These are phyloP conservation scores for Syngnathoides biaculeatus DNA, from an alignment of 2,113 vertebrate species.

Conservation along the genomic window DNA sequence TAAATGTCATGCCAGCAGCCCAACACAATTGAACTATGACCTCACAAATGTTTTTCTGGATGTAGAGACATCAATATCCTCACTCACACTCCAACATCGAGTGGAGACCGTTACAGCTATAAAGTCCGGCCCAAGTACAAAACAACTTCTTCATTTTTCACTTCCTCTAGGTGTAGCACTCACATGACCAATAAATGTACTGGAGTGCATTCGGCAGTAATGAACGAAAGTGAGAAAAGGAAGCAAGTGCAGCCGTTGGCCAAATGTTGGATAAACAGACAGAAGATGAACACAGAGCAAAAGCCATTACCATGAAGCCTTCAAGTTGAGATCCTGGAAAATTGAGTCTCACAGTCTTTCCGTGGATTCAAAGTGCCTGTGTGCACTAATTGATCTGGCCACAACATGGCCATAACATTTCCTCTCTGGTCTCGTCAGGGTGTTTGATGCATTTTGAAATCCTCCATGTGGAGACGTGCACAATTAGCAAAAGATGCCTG, in stretches of 20 bases:
- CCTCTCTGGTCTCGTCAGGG: slow-evolving; percentile 12
- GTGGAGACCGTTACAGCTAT: not conserved
- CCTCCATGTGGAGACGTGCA: slow-evolving; percentile 7
- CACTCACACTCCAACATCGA: not conserved
- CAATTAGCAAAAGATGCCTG: slow-evolving; percentile 25
- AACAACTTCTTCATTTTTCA: not conserved
- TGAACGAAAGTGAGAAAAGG: not conserved
- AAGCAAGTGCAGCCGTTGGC: not conserved
- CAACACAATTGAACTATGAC: not conserved
- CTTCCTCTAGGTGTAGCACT: too few relatives aligned
- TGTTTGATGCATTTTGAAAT: slow-evolving; percentile 40
- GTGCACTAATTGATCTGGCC: slow-evolving; percentile 43
- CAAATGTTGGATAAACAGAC: not conserved
- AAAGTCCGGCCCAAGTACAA: not conserved
- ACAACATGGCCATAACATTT: slow-evolving; percentile 34
- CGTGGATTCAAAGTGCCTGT: slow-evolving; percentile 38
- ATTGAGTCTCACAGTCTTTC: not conserved
- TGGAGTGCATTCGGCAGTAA: not conserved
- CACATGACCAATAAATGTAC: not conserved
- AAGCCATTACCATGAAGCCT: slow-evolving; percentile 21
- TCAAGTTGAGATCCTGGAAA: slow-evolving; percentile 6
- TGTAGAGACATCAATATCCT: not conserved
- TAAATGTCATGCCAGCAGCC: not conserved
- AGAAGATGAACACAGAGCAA: not conserved
- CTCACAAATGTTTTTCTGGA: not conserved